phyloP scores from a whole-genome alignment of 2,888 invertebrate genomes.

The Epinotia demarniana region DNA sequence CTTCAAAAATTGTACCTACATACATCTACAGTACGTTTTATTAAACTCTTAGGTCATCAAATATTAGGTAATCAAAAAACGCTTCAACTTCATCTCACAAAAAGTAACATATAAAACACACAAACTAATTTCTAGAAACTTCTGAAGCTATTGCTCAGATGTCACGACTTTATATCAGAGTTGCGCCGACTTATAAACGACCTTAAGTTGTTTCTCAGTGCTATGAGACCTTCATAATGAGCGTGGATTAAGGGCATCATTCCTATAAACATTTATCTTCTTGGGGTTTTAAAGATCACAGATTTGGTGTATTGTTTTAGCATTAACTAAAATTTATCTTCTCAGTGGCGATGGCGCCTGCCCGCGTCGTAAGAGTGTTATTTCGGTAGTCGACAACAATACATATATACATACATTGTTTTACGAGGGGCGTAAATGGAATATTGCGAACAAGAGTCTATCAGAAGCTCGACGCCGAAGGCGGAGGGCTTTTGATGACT shows the following conservation, averaged over 20 bases:
- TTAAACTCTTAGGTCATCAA: background rate
- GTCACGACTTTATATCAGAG: constrained; percentile 40
- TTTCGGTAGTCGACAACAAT: too few relatives aligned
- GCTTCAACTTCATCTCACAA: background rate
- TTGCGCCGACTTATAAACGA: constrained; percentile 39
- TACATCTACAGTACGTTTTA: background rate
- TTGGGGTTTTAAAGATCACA: background rate
- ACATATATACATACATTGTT: too few relatives aligned
- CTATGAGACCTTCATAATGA: constrained; percentile 25
- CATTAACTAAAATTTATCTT: background rate
- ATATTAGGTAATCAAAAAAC: background rate
- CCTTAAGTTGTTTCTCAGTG: constrained; percentile 25
- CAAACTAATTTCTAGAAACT: constrained; percentile 36
- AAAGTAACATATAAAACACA: constrained; percentile 8
- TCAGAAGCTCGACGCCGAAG: too few relatives aligned
- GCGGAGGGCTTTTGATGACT: too few relatives aligned
- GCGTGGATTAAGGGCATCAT: background rate
- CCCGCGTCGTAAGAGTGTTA: too few relatives aligned
- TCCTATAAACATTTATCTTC: background rate
- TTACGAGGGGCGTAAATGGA: too few relatives aligned
- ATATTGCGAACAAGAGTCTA: too few relatives aligned
- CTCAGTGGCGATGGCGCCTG: too few relatives aligned
- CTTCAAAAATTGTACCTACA: too few relatives aligned
- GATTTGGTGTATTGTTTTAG: background rate
- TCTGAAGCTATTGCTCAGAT: constrained; percentile 39